phyloP scores from a whole-genome alignment of 2,888 invertebrate genomes.

The Cyclophora punctaria region DNA sequence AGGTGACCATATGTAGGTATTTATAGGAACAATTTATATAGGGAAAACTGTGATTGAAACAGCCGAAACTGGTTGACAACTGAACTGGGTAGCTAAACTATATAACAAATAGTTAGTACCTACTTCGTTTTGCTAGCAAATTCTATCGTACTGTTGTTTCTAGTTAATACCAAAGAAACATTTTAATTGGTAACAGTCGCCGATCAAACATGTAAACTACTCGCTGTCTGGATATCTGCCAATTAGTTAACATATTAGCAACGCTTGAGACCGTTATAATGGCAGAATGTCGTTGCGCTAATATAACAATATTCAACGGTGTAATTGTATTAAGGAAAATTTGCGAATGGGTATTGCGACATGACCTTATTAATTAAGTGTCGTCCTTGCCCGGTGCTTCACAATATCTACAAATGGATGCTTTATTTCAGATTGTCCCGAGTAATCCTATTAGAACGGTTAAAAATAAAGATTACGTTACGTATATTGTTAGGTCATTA shows the following conservation, averaged over 20 bases:
- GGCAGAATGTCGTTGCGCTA: not conserved
- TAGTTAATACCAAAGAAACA: not conserved
- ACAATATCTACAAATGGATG: constrained; percentile 7
- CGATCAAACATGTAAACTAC: constrained; percentile 9
- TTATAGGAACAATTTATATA: too few species aligned
- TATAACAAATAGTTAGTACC: too few species aligned
- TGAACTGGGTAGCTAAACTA: too few species aligned
- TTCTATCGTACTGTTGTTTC: too few species aligned
- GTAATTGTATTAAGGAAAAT: constrained; percentile 8
- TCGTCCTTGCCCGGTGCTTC: constrained; percentile 11
- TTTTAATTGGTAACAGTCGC: constrained; percentile 12
- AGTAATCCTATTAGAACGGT: constrained; percentile 4
- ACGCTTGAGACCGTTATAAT: not conserved
- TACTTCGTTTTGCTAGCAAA: too few species aligned
- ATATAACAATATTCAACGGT: not conserved
- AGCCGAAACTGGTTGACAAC: too few species aligned
- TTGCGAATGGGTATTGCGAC: constrained; percentile 6
- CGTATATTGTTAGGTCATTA: too few species aligned
- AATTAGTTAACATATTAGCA: constrained; percentile 14
- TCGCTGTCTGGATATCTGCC: constrained; percentile 14
- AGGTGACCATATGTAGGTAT: too few species aligned
- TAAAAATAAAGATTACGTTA: too few species aligned
- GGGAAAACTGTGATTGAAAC: too few species aligned
- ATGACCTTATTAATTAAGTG: constrained; percentile 17
- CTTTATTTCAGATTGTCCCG: constrained; percentile 4